Conservation (phyloP, 2,113 vertebrate species). For the Leiothrix lutea region DNA sequence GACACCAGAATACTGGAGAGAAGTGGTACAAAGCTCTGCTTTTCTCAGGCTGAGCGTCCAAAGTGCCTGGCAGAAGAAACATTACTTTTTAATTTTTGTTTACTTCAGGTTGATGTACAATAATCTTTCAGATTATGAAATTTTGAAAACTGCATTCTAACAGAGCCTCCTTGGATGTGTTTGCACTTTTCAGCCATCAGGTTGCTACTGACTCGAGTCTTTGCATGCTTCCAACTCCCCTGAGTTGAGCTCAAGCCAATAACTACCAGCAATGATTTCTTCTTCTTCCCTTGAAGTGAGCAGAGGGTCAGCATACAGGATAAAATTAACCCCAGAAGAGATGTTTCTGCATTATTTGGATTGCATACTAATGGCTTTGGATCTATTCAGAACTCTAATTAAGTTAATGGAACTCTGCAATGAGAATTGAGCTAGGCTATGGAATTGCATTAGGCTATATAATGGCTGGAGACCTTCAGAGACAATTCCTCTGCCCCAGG, state of each 20-base stretch:
- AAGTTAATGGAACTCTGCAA: conserved; percentile 23
- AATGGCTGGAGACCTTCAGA: conserved; percentile 41
- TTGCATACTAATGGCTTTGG: conserved; percentile 45
- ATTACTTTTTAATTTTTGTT: neutral
- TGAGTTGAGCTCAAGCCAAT: neutral
- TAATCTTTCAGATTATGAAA: neutral
- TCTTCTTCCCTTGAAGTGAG: conserved; percentile 21
- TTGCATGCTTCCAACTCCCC: conserved; percentile 16
- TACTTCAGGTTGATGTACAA: neutral
- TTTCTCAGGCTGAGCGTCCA: conserved; percentile 11
- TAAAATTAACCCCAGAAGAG: conserved; percentile 39
- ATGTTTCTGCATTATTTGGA: conserved; percentile 25
- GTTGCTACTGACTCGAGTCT: neutral
- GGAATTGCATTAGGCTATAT: neutral
- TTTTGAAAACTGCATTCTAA: neutral
- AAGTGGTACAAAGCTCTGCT: neutral
- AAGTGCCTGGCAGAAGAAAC: conserved; percentile 19
- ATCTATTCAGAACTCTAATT: conserved; percentile 50
- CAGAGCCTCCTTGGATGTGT: neutral
- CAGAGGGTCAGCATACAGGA: conserved; percentile 43
- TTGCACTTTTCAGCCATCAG: conserved; percentile 21
- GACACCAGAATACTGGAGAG: neutral
- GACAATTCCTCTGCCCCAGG: conserved; percentile 3
- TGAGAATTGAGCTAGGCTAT: neutral
- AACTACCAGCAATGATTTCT: conserved; percentile 28